Conservation (phyloP, 30 jellyfish, hydroid and myxozoan genomes). For the Hydractinia echinata region DNA sequence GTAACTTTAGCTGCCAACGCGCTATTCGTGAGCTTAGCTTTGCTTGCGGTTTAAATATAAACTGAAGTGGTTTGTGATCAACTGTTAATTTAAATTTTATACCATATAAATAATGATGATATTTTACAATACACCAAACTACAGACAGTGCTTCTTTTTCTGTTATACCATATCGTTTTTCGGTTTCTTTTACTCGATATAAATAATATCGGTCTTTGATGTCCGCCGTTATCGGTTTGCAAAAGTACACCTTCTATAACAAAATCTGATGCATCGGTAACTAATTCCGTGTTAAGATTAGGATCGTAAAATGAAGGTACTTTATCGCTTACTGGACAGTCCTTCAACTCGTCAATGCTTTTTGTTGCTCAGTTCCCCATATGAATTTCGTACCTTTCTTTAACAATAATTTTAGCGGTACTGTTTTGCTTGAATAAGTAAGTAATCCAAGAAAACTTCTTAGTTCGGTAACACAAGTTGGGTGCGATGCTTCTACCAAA, state of each 20-base stretch:
- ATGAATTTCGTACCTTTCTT: too few species aligned
- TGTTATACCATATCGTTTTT: not conserved
- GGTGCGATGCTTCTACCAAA: not conserved
- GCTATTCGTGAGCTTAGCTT: not conserved
- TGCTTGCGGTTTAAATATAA: not conserved
- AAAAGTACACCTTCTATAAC: not conserved
- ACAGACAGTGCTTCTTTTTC: not conserved
- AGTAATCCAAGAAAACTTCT: not conserved
- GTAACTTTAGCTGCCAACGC: not conserved
- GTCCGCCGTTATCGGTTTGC: not conserved
- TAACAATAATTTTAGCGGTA: too few species aligned
- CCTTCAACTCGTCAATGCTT: too few species aligned
- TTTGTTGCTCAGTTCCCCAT: too few species aligned
- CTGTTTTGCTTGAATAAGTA: not conserved
- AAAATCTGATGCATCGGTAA: not conserved
- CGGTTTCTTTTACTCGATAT: not conserved
- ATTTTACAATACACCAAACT: not conserved
- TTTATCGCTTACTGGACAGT: too few species aligned
- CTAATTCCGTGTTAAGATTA: not conserved
- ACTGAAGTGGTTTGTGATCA: not conserved
- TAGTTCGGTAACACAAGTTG: not conserved
- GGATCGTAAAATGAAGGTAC: too few species aligned
- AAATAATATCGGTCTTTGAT: not conserved
- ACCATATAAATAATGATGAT: not conserved
- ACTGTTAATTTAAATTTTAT: not conserved